Evolutionary conservation across 2,888 invertebrate species (phyloP).

Genomic region (Caenorhabditis doughertyi): DNA sequence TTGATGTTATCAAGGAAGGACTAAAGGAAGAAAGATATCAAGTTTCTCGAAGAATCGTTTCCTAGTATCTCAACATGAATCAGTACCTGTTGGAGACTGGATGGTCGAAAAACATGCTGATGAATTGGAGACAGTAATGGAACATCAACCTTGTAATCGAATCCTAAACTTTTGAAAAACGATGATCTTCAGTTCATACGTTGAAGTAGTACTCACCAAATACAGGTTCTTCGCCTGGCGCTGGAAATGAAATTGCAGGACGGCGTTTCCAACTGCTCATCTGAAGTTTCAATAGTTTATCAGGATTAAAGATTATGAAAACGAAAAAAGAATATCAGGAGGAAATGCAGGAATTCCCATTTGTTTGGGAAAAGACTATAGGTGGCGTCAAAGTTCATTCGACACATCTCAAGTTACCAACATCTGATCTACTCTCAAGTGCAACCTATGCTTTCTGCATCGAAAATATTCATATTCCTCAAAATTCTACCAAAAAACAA

Average conservation of each 20-base stretch:
- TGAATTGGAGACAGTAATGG: constrained; percentile 75
- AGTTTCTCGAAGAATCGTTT: constrained; percentile 25
- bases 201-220: constrained; percentile 55
- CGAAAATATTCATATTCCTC: no score
- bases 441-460: no score
- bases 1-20: constrained; percentile 36
- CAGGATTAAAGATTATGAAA: not conserved
- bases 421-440: no score
- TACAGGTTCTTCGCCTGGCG: constrained; percentile 64
- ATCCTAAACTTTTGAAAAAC: constrained; percentile 53
- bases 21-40: constrained; percentile 10
- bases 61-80: constrained; percentile 10
- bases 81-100: constrained; percentile 74
- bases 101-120: constrained; percentile 72
- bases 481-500: not conserved
- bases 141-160: constrained; percentile 71
- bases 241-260: constrained; percentile 70
- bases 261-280: constrained; percentile 72
- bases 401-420: no score
- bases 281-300: not conserved
- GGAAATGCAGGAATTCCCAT: no score
- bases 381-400: no score
- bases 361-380: no score
- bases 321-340: not conserved
- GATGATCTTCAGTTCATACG: not conserved